Conservation (phyloP, 2,797 vertebrate species). For the Anas flavirostris region DNA sequence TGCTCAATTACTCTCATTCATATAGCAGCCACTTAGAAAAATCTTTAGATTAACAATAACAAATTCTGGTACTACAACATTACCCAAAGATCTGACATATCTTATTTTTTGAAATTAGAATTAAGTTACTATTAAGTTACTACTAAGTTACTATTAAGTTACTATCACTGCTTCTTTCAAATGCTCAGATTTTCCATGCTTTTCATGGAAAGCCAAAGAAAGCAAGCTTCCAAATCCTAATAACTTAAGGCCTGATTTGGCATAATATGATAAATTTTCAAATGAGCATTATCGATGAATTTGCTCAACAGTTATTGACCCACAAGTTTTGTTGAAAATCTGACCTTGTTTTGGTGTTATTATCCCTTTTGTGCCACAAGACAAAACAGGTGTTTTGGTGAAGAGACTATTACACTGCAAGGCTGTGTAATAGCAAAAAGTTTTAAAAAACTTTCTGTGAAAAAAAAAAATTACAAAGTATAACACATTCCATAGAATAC, state of each 20-base stretch:
- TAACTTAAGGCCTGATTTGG: not conserved
- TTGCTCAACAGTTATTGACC: not conserved
- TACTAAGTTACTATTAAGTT: not conserved
- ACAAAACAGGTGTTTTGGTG: not conserved
- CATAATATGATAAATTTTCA: not conserved
- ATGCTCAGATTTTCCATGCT: not conserved
- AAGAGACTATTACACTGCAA: not conserved
- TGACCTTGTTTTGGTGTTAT: not conserved
- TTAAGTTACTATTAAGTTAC: not conserved
- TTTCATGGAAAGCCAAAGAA: not conserved
- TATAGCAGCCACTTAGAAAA: not conserved
- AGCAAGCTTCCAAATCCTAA: not conserved
- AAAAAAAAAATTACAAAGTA: not conserved
- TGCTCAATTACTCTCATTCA: not conserved
- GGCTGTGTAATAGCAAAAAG: not conserved
- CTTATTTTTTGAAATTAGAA: not conserved
- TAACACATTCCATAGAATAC: not conserved
- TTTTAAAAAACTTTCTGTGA: not conserved
- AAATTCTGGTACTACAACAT: not conserved
- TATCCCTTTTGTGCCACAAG: not conserved
- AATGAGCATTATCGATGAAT: not conserved
- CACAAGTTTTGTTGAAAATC: not conserved
- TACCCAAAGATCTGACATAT: not conserved
- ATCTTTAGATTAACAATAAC: not conserved
- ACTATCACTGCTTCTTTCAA: not conserved